These are phyloP conservation scores for Platygyra sinensis DNA, from an alignment of 64 coral and sea anemone species.

Conservation along the genomic window DNA sequence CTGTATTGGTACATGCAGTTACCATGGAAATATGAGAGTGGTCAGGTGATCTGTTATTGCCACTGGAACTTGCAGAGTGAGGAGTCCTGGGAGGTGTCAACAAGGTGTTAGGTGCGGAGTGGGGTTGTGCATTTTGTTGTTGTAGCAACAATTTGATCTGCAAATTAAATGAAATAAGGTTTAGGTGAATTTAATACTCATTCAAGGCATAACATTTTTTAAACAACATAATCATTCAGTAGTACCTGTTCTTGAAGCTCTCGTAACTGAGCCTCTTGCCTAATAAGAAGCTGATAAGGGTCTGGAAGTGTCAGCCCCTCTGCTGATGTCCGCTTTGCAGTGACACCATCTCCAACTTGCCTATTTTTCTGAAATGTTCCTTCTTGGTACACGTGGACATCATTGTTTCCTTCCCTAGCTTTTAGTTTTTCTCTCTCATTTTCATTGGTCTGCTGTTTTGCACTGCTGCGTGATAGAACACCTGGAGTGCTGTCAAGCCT, in stretches of 20 bases:
- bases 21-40: slow-evolving; percentile 37
- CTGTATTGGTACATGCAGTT: slow-evolving; percentile 81
- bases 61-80: not conserved
- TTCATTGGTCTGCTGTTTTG: not conserved
- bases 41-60: not conserved
- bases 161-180: not conserved
- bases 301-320: slow-evolving; percentile 37
- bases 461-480: not conserved
- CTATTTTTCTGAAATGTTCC: not conserved
- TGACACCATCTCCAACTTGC: not conserved
- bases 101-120: slow-evolving; percentile 24
- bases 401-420: not conserved
- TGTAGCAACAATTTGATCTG: slow-evolving; percentile 77
- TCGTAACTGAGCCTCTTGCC: slow-evolving; percentile 74
- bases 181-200: not conserved
- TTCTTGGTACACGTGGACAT: not conserved
- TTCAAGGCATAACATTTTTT: not conserved
- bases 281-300: slow-evolving; percentile 70
- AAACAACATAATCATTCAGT: no score
- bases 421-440: not conserved
- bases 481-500: not conserved
- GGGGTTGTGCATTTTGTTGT: slow-evolving; percentile 63
- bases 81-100: slow-evolving; percentile 1
- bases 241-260: slow-evolving; percentile 72
- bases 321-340: not conserved